Evolutionary conservation across 1,140 invertebrate genomes (phyloP).

Genomic region (Drosophila serrata): DNA sequence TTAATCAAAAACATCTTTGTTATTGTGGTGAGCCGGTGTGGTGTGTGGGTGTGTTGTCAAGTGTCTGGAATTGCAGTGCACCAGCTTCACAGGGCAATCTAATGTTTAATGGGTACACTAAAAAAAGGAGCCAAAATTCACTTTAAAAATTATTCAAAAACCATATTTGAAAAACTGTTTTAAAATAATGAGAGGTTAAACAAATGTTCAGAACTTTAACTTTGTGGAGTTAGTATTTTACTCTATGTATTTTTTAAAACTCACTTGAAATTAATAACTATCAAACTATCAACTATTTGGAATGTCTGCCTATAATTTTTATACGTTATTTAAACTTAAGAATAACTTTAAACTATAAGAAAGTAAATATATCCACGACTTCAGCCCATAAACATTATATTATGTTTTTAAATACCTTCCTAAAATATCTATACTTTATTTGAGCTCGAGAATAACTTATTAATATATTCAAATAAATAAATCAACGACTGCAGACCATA

Average conservation of each 20-base stretch:
- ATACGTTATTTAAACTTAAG: too few relatives aligned
- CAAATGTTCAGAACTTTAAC: too few relatives aligned
- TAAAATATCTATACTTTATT: background rate
- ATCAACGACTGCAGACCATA: background rate
- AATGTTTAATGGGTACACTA: constrained; percentile 2
- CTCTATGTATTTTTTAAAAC: too few relatives aligned
- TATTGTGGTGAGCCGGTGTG: constrained; percentile 6
- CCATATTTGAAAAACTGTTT: background rate
- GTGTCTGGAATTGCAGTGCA: constrained; percentile 39
- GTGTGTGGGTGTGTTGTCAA: constrained; percentile 14
- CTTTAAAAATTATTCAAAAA: background rate
- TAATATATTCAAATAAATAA: background rate
- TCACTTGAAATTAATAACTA: too few relatives aligned
- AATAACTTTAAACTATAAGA: too few relatives aligned
- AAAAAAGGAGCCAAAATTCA: too few relatives aligned
- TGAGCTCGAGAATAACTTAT: background rate
- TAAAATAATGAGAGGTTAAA: too few relatives aligned
- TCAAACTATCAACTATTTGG: too few relatives aligned
- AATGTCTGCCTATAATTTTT: too few relatives aligned
- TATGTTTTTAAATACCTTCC: background rate
- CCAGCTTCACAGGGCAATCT: background rate
- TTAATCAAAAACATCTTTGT: constrained; percentile 26
- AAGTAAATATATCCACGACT: background rate
- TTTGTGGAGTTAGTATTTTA: too few relatives aligned
- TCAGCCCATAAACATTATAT: background rate